Base-by-base conservation (phyloP, 2,113 vertebrate genomes). In the Corythoichthys haematopterus region DNA sequence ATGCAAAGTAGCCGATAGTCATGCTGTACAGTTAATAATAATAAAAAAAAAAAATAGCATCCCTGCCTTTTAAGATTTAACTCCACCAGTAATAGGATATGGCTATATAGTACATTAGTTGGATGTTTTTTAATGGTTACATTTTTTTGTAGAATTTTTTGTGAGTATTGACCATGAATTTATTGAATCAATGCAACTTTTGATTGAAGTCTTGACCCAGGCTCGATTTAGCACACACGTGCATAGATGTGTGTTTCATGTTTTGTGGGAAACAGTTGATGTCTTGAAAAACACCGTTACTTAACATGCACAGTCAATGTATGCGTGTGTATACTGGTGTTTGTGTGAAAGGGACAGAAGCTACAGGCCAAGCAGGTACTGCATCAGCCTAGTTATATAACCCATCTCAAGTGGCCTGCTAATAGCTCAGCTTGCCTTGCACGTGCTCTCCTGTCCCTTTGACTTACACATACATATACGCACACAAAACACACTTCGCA, bases 351-450 rank as follows among this genome's bases (percentile, higher is more conserved):
- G 84, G 80, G 80, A 84, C 83, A 71, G 76, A 37, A 58, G 75
- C 80, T 80, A 76, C 72, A 79, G 83, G 81, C 84, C 76, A 56
- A 84, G 88, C 90, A 89, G 86, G 88, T 90, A 90, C 79, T 80
- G 83, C 87, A 87, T 87, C 88, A 89, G 85, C 87, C 87, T 80
- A 80, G 81, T 92, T 93, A 89, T 82, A 85, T 91, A 93, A 93
- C 81, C 84, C 84, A 80, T 92, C 88, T 90, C 90, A 89, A 90
- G 85, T 89, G 89, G 89, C 88, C 85, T 80, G 80, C 87, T 89
- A 91, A 91, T 89, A 88, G 91, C 90, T 89, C 87, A 88, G 86
- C 85, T 83, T 86, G 82, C 82, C 80, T 88, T 74, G 83, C 91
- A 92, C 85, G 87, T 92, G 89, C 85, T 80, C 69, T 80, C 76